Percentiles rank a stretch among this genome's conserved stretches.
Conservation (phyloP, 2,888 invertebrate genomes). For the Mesorhabditis sp. region DNA sequence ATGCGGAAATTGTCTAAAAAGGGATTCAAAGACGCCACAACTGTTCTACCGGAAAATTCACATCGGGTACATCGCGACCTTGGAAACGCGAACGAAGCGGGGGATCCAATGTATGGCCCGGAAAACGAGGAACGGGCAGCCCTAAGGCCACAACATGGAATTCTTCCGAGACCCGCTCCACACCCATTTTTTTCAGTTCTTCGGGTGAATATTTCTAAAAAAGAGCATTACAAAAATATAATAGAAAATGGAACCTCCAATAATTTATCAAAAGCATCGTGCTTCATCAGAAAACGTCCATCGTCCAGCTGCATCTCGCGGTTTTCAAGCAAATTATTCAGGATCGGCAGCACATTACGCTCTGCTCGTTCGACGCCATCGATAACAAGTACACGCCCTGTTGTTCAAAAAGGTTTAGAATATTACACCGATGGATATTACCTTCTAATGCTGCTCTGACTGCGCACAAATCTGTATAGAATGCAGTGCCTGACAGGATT, state of each 20-base stretch:
- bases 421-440: neutral
- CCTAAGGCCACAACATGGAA: slow-evolving; percentile 91
- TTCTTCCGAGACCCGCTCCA: slow-evolving; percentile 85
- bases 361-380: slow-evolving; percentile 97
- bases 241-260: slow-evolving; percentile 67
- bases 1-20: slow-evolving; percentile 40
- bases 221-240: neutral
- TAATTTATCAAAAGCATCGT: slow-evolving; percentile 82
- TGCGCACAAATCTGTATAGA: slow-evolving; percentile 79
- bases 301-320: slow-evolving; percentile 96
- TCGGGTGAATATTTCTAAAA: slow-evolving; percentile 74
- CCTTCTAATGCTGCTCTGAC: slow-evolving; percentile 57
- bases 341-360: slow-evolving; percentile 87
- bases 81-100: slow-evolving; percentile 86
- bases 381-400: slow-evolving; percentile 79
- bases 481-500: slow-evolving; percentile 80
- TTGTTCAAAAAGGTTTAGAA: neutral
- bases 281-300: slow-evolving; percentile 85
- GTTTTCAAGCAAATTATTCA: slow-evolving; percentile 93
- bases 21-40: neutral
- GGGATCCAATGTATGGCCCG: slow-evolving; percentile 89
- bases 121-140: slow-evolving; percentile 79
- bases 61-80: slow-evolving; percentile 73
- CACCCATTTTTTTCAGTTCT: slow-evolving; percentile 78
- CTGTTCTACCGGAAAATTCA: slow-evolving; percentile 63